Base-by-base conservation (phyloP, 2,113 vertebrate genomes). In the Zosterops borbonicus region DNA sequence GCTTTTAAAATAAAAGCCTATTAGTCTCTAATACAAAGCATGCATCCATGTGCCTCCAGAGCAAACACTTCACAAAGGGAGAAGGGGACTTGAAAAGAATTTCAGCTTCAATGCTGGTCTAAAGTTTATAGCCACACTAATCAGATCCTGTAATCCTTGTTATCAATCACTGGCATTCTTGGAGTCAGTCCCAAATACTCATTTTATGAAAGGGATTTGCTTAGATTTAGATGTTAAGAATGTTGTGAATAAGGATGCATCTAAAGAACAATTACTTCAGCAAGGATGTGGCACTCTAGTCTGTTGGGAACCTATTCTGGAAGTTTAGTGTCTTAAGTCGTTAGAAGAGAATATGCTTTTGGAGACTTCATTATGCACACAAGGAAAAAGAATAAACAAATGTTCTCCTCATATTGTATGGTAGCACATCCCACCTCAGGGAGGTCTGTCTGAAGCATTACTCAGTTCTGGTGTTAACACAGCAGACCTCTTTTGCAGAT, bases 131-230 rank as follows among this genome's bases (percentile, higher is more conserved):
- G 74, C 73, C 76, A 93, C 52, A 31, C 76, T 92, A 96, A 96
- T 89, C 49, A 0, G 73, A 94, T 87, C 21, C 65, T 82, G 60
- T 93, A 96, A 95, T 90, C 85, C 76, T 93, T 0, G 3, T 96
- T 96, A 97, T 94, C 93, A 95, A 73, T 94, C 86, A 90, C 69
- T 84, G 37, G 53, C 56, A 90, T 93, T 97, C 92, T 94, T 96
- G 96, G 88, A 96, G 65, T n/a, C 74, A 39, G 76, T 94, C 86
- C 94, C 73, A 92, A 91, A 73, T 42, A 79, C 21, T 63, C 77
- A 87, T 97, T 95, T 95, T 79, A 96, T 88, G 76, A 64, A 93
- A 90, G 83, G 52, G 94, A 94, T 83, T 88, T 83, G 60, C 85
- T 91, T 71, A 65, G 81, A 82, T 63, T 82, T 92, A 88, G 49